These are phyloP conservation scores for Argya squamiceps DNA, from an alignment of 2,797 vertebrate genomes.

Conservation along the genomic window DNA sequence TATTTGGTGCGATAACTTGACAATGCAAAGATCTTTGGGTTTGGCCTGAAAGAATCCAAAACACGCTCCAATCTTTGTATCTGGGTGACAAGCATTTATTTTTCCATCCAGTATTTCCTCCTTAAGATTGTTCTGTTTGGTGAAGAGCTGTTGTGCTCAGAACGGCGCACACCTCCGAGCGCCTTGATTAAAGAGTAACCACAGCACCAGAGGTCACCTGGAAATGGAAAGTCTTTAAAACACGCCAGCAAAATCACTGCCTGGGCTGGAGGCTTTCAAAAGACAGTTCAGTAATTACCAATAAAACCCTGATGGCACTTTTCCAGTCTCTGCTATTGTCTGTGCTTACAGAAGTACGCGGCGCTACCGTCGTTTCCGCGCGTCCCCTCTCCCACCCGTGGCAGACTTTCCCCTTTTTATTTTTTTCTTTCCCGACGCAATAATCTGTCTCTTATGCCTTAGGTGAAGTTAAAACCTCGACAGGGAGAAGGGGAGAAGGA, in stretches of 20 bases:
- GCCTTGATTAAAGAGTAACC: conserved; percentile 47
- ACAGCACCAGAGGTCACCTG: conserved; percentile 41
- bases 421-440: not conserved
- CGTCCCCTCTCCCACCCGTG: not conserved
- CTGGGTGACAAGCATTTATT: conserved; percentile 55
- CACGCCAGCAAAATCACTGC: not conserved
- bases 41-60: conserved; percentile 65
- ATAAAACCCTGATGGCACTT: not conserved
- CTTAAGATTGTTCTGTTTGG: conserved; percentile 64
- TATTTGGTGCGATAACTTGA: conserved; percentile 49
- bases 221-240: conserved; percentile 60
- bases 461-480: conserved; percentile 77
- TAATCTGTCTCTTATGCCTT: conserved; percentile 58
- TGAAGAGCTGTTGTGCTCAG: conserved; percentile 53
- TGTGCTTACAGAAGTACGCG: rapidly evolving
- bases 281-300: not conserved
- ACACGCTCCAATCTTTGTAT: conserved; percentile 57
- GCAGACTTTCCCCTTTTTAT: not conserved
- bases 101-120: conserved; percentile 67
- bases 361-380: rapidly evolving
- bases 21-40: conserved; percentile 56
- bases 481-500: conserved; percentile 75
- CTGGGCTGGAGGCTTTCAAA: not conserved
- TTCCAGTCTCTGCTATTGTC: not conserved
- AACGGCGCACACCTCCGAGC: conserved; percentile 19